phyloP scores from a whole-genome alignment of 2,888 invertebrate species.

The Drosophila subsilvestris region DNA sequence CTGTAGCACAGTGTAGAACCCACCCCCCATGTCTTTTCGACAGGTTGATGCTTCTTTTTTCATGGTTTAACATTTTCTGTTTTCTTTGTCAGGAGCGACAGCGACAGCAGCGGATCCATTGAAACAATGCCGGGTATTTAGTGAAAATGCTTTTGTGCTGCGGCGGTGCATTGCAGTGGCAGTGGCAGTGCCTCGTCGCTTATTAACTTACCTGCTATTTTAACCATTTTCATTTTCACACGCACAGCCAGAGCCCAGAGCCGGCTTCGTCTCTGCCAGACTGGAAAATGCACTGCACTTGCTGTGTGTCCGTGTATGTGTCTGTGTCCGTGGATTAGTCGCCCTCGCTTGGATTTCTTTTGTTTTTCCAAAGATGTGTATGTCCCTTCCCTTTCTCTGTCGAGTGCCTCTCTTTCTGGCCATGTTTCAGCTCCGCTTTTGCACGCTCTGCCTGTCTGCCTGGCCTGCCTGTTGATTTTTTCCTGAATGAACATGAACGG shows the following conservation, averaged over 20 bases:
- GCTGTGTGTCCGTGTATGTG: not conserved
- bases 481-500: conserved; percentile 65
- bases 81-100: not conserved
- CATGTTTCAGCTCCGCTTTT: no score
- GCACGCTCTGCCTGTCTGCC: conserved; percentile 13
- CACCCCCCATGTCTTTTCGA: conserved; percentile 6
- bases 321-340: conserved; percentile 54
- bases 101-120: conserved; percentile 9
- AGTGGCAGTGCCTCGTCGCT: conserved; percentile 43
- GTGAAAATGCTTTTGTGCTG: conserved; percentile 70
- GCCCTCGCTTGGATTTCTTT: conserved; percentile 35
- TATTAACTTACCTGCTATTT: conserved; percentile 77
- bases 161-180: conserved; percentile 9
- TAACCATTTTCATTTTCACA: conserved; percentile 72
- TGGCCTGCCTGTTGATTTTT: conserved; percentile 25
- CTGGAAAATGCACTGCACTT: conserved; percentile 66
- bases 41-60: conserved; percentile 13
- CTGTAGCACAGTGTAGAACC: conserved; percentile 6
- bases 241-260: conserved; percentile 51
- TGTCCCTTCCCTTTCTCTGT: not conserved
- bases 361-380: conserved; percentile 16
- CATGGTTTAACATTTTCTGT: conserved; percentile 10
- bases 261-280: conserved; percentile 20
- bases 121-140: conserved; percentile 71
- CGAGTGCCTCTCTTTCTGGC: not conserved